phyloP scores from a whole-genome alignment of 2,113 vertebrate species.

The Leptobrachium ailaonicum region DNA sequence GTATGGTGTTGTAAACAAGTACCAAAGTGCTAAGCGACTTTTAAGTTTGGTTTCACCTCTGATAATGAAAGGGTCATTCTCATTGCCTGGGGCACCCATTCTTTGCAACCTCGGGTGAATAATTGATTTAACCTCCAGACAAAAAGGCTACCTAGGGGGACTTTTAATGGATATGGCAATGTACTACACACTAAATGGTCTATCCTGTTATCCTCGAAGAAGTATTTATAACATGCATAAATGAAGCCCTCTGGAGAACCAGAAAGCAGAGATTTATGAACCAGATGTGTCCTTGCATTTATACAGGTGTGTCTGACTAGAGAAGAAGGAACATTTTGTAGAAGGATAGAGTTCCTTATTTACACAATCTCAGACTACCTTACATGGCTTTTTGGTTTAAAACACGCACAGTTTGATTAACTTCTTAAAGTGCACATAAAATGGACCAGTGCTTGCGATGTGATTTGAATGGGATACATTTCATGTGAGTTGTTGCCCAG shows the following conservation, averaged over 20 bases:
- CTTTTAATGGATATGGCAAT: conserved; percentile 22
- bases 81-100: neutral
- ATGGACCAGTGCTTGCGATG: neutral
- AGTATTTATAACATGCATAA: conserved; percentile 42
- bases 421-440: conserved; percentile 25
- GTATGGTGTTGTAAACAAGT: no score
- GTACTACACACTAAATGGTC: conserved; percentile 9
- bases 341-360: conserved; percentile 31
- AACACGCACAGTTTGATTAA: neutral
- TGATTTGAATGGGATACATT: no score
- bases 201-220: conserved; percentile 29
- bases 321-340: conserved; percentile 32
- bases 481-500: no score
- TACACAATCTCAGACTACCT: conserved; percentile 29
- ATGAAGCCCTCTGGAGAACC: conserved; percentile 22
- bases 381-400: conserved; percentile 22
- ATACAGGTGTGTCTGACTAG: conserved; percentile 40
- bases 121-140: conserved; percentile 34
- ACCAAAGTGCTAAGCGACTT: no score
- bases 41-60: no score
- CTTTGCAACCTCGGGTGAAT: conserved; percentile 9
- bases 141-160: neutral
- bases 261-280: conserved; percentile 41
- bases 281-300: conserved; percentile 44
- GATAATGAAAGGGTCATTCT: no score